Evolutionary conservation across 2,797 vertebrate genomes (phyloP), one percentile per base, ranked within the genome.

Genomic region (Clarias fuscus): DNA sequence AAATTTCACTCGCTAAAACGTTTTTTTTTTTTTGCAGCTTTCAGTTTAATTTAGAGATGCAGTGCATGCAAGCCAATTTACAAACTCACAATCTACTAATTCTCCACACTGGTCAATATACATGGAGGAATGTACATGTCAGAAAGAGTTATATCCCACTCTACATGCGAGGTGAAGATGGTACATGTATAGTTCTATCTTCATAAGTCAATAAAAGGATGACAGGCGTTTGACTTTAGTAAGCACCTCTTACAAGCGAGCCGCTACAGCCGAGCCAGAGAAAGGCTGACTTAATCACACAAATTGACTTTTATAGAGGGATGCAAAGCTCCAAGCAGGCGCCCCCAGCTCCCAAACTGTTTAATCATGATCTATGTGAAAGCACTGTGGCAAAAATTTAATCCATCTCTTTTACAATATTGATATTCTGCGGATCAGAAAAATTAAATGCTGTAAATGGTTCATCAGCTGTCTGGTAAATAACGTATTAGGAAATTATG

Each of bases 241-340:
- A 27, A 90, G 87, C 88, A 88, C 80, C 71, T 87, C 83, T 80
- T 70, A 80, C 48, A 87, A 20, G 89, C 91, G 93, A 93, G 91
- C 91, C 92, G 93, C 94, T 93, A 92, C 88, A 91, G 92, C 90
- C 88, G 90, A 88, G 86, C 89, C 83, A 88, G 88, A 65, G 88
- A 90, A 91, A 91, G 92, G 92, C 91, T 1, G 70, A 89, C 93
- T 95, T 94, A 95, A 95, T 95, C 94, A 93, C 90, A 89, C 90
- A 93, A 93, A 94, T 93, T 90, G 93, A 94, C 93, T 94, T 94
- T 93, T 94, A 94, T 92, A 92, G 89, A 89, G 89, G 85, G 87
- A 89, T 59, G 83, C 91, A 88, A 88, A 87, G 92, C 92, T 85
- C 88, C 86, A 88, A 83, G 87, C 91, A 89, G 89, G 88, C 83